Percentiles rank a stretch among this genome's conserved stretches.
These are phyloP conservation scores for Serilophus lunatus DNA, from an alignment of 2,113 vertebrate species.

Conservation along the genomic window DNA sequence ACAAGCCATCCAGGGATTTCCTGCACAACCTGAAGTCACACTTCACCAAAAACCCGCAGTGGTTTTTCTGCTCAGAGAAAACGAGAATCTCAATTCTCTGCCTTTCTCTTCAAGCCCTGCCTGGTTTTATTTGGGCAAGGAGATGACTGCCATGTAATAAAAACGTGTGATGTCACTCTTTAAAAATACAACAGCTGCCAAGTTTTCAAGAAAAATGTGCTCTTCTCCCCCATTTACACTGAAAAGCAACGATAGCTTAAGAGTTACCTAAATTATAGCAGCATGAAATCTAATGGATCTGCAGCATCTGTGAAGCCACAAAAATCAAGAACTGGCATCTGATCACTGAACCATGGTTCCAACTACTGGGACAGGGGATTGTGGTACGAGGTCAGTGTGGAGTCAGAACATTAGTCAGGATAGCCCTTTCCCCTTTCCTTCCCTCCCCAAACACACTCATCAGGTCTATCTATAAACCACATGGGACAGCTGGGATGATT, in stretches of 20 bases:
- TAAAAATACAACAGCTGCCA: slow-evolving; percentile 39
- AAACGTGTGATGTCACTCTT: neutral
- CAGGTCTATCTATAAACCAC: slow-evolving; percentile 88
- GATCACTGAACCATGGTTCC: slow-evolving; percentile 23
- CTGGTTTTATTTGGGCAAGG: slow-evolving; percentile 23
- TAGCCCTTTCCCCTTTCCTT: slow-evolving; percentile 64
- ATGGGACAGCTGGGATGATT: slow-evolving; percentile 89
- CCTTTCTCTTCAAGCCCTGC: neutral
- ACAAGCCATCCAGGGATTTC: neutral
- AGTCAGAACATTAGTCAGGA: slow-evolving; percentile 42
- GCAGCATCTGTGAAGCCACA: slow-evolving; percentile 53
- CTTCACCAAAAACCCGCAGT: slow-evolving; percentile 29
- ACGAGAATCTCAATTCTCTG: neutral
- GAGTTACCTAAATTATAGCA: slow-evolving; percentile 50
- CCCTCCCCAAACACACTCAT: neutral
- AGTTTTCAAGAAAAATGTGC: slow-evolving; percentile 48
- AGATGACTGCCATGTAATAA: neutral
- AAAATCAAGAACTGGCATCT: slow-evolving; percentile 42
- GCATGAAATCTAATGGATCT: slow-evolving; percentile 34
- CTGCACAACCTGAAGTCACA: slow-evolving; percentile 5
- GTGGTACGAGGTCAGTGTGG: slow-evolving; percentile 38
- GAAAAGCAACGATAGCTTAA: slow-evolving; percentile 46
- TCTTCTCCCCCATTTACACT: slow-evolving; percentile 36
- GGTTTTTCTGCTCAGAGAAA: neutral
- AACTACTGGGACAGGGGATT: neutral